Conservation (phyloP, 2,113 vertebrate species). For the Platichthys stellatus region DNA sequence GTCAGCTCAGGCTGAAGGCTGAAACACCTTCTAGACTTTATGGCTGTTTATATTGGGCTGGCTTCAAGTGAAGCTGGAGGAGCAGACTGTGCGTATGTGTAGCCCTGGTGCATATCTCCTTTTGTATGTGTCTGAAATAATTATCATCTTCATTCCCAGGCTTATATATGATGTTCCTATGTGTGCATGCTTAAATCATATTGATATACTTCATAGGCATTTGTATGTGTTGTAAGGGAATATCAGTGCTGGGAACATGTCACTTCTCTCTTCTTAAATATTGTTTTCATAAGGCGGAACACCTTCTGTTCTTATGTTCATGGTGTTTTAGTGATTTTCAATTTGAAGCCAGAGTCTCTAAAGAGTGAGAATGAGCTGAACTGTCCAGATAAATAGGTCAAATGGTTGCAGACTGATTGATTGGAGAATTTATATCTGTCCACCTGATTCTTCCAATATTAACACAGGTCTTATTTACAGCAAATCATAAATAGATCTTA, state of each 20-base stretch:
- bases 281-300: too few species aligned
- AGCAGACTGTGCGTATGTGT: background rate
- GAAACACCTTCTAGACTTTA: constrained; percentile 72
- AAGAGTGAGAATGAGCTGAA: too few species aligned
- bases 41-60: constrained; percentile 69
- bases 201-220: constrained; percentile 15
- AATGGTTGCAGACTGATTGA: too few species aligned
- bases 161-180: background rate
- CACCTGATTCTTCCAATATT: too few species aligned
- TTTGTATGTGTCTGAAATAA: constrained; percentile 24
- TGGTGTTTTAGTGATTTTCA: too few species aligned
- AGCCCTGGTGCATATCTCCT: background rate
- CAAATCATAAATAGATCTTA: too few species aligned
- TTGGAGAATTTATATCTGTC: too few species aligned
- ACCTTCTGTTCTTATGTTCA: too few species aligned
- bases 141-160: constrained; percentile 1
- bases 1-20: constrained; percentile 66
- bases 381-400: too few species aligned
- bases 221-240: constrained; percentile 1
- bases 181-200: background rate
- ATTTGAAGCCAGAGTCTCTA: too few species aligned
- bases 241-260: constrained; percentile 30
- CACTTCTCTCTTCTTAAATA: constrained; percentile 20
- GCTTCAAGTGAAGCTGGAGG: constrained; percentile 46
- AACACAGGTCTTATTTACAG: background rate